Evolutionary conservation across 2,888 invertebrate genomes (phyloP).

Genomic region (Aspidiotus destructor): DNA sequence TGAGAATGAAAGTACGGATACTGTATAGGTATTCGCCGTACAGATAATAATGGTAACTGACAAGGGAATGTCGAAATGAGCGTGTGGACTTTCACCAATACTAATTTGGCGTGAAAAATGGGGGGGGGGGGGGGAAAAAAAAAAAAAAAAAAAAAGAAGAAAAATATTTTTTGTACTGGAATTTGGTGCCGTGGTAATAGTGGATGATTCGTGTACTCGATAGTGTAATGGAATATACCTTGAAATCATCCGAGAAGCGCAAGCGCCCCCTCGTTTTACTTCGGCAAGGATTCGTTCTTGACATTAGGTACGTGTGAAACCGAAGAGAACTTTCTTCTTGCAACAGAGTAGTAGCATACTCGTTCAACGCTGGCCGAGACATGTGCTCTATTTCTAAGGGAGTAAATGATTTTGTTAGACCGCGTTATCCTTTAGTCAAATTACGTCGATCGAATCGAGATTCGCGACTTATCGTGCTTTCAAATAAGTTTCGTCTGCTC

Average conservation of each 20-base stretch:
- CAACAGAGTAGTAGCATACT: constrained; percentile 25
- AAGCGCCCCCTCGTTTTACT: constrained; percentile 17
- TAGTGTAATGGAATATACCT: constrained; percentile 13
- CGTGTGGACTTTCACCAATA: too few species aligned
- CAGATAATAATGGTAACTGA: too few species aligned
- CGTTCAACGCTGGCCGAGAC: constrained; percentile 25
- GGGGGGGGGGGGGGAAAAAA: too few species aligned
- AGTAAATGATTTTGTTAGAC: neutral
- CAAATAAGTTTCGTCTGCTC: too few species aligned
- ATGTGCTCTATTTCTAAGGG: constrained; percentile 15
- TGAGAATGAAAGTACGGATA: too few species aligned
- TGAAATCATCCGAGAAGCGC: constrained; percentile 20
- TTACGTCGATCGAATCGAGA: neutral
- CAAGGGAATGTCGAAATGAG: too few species aligned
- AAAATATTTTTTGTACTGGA: too few species aligned
- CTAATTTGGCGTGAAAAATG: too few species aligned
- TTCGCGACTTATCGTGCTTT: neutral
- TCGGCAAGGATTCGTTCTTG: constrained; percentile 10
- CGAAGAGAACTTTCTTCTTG: constrained; percentile 16
- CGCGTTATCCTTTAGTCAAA: neutral
- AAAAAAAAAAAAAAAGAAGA: too few species aligned
- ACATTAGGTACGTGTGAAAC: constrained; percentile 12
- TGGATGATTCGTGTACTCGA: neutral
- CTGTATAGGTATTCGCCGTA: too few species aligned
- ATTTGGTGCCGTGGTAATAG: constrained; percentile 6